Base-by-base conservation (phyloP, 1,140 invertebrate genomes). In the Lerema accius region DNA sequence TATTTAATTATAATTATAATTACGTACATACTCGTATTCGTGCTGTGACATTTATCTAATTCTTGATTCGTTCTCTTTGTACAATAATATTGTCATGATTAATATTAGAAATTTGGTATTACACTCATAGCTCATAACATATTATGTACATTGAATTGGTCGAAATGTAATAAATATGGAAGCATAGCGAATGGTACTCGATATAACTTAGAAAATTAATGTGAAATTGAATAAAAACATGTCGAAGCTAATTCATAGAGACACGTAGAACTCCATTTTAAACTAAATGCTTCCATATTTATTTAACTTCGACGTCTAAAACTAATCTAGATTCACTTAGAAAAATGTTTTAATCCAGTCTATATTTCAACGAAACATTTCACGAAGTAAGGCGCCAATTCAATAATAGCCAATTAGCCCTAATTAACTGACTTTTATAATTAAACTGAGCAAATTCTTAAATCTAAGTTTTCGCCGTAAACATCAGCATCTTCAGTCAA, bases 101-200 rank as follows among this genome's bases (percentile, higher is more conserved):
- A 51, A 39, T 17, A 51, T 51, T 51, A 51, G 37, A 15, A 39
- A 39, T 51, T 51, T 51, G 49, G 49, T 51, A 51, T 51, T 51
- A 51, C 15, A 51, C 17, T 51, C n/a, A 51, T 37, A 51, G n/a
- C n/a, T n/a, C n/a, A 51, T 23, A 17, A 17, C 13, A 37, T 51
- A 23, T 16, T 49, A 49, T 49, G 14, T 28, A 49, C 46, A 49
- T 49, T 13, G 0, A 26, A 46, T n/a, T 19, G 28, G 28, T 15
- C 28, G 28, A 49, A 49, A 28, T 11, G 23, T 14, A 49, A 49
- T 49, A 49, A 49, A 16, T 49, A 49, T 9, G 19, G 11, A 6
- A 49, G 43, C 9, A 3, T 7, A 32, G 9, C 1, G 28, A 4
- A 32, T 32, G 19, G 2, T 3, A 7, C 1, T 32, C 28, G 28